A percentile compares a stretch with the other conserved stretches of the same genome.
Conservation (phyloP, 2,888 invertebrate species). For the Meghimatium bilineatum region DNA sequence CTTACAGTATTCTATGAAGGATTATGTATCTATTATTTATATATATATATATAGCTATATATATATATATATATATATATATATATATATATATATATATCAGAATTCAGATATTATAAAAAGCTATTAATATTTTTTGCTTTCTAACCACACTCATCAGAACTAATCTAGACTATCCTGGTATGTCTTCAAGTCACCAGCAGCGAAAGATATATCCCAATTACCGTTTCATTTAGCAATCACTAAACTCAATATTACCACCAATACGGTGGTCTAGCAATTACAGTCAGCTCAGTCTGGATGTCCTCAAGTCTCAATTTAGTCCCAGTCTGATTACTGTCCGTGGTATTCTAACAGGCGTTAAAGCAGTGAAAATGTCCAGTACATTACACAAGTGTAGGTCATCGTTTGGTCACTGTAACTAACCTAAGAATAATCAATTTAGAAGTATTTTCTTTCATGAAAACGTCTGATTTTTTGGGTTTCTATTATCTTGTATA, state of each 20-base stretch:
- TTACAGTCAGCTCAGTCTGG: not conserved
- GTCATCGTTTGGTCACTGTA: conserved; percentile 6
- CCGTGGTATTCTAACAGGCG: conserved; percentile 1
- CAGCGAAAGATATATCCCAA: not conserved
- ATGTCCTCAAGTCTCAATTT: conserved; percentile 33
- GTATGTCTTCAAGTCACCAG: no score
- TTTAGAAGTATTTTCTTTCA: not conserved
- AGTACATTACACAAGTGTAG: conserved; percentile 15
- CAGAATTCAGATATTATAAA: no score
- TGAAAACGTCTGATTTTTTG: no score
- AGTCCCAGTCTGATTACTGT: conserved; percentile 7
- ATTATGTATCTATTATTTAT: no score
- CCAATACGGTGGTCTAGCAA: not conserved
- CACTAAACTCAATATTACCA: not conserved
- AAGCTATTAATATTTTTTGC: no score
- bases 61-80: no score
- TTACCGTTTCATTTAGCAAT: conserved; percentile 1
- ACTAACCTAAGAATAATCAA: not conserved
- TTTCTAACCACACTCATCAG: no score
- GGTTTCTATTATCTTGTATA: no score
- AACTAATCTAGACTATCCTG: no score
- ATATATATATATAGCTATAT: no score
- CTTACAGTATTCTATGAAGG: no score
- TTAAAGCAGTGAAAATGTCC: not conserved
- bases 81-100: no score